Evolutionary conservation across 2,888 invertebrate species (phyloP), one percentile per base, ranked within the genome.

Genomic region (Cyclophora punctaria): DNA sequence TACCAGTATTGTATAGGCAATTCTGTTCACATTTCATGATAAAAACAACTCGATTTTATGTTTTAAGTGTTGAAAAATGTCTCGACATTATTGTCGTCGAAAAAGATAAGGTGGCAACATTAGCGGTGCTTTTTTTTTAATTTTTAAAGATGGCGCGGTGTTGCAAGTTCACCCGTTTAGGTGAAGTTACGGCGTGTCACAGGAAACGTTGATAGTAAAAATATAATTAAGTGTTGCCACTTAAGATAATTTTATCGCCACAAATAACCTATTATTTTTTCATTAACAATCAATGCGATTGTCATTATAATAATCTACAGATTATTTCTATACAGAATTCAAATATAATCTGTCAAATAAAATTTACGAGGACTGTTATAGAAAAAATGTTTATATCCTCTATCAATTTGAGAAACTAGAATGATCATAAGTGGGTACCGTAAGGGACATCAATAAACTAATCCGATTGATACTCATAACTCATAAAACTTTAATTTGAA

Each of bases 21-120:
- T 82, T 80, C 69, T 73, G 78, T 82, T 75, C 78, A 77, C 77
- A 80, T 80, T 79, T 75, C 67, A 69, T 70, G 81, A 80, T 83
- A 83, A 83, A 76, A 73, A 71, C 64, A 67, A 69, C 71, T 79
- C 76, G 77, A 80, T 80, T 78, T 80, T 80, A 78, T 78, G 80
- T 78, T 78, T 75, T 70, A 77, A 79, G 75, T 75, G 78, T 80
- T 77, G 71, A 79, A 78, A 80, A 81, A 80, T 72, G 75, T 67
- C 59, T 63, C 66, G 60, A 70, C 73, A 72, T 77, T 75, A 73
- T 71, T 71, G 67, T 64, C 62, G 63, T 66, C 60, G 63, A 68
- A 66, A 63, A 64, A 65, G 83, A 83, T 81, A 83, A 80, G 71
- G 65, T 62, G 69, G 65, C 59, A 66, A 66, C 66, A 66, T 69